Conservation (phyloP, 2,888 invertebrate species). For the Troides helena region DNA sequence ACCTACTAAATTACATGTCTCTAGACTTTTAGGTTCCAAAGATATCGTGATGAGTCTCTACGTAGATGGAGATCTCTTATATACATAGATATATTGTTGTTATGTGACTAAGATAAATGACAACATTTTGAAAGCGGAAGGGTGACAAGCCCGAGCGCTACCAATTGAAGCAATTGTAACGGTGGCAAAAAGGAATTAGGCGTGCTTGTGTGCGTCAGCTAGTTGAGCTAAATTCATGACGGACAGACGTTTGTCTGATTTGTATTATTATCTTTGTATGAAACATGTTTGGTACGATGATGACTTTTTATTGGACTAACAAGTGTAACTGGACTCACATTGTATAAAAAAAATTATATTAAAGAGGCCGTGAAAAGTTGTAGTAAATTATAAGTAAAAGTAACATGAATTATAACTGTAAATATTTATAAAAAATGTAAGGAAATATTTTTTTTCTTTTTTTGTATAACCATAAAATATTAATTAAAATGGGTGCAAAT, state of each 20-base stretch:
- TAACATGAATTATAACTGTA: too few relatives aligned
- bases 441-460: too few relatives aligned
- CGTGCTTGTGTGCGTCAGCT: constrained; percentile 36
- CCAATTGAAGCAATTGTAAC: constrained; percentile 61
- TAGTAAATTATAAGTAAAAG: too few relatives aligned
- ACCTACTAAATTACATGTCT: too few relatives aligned
- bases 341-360: background rate
- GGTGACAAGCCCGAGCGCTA: constrained; percentile 44
- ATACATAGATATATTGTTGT: background rate
- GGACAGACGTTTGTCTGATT: constrained; percentile 41
- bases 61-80: too few relatives aligned
- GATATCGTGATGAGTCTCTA: too few relatives aligned
- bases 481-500: too few relatives aligned
- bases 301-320: constrained; percentile 26
- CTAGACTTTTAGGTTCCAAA: too few relatives aligned
- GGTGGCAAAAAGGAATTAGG: constrained; percentile 50
- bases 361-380: too few relatives aligned
- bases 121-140: constrained; percentile 46
- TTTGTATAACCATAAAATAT: too few relatives aligned
- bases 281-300: constrained; percentile 24
- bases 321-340: constrained; percentile 20
- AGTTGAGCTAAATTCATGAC: constrained; percentile 43
- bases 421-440: too few relatives aligned
- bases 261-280: constrained; percentile 31
- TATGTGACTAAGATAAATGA: constrained; percentile 31